Percentiles rank a stretch among this genome's conserved stretches.
phyloP scores from a whole-genome alignment of 2,888 invertebrate species.

The Malthinus flaveolus region DNA sequence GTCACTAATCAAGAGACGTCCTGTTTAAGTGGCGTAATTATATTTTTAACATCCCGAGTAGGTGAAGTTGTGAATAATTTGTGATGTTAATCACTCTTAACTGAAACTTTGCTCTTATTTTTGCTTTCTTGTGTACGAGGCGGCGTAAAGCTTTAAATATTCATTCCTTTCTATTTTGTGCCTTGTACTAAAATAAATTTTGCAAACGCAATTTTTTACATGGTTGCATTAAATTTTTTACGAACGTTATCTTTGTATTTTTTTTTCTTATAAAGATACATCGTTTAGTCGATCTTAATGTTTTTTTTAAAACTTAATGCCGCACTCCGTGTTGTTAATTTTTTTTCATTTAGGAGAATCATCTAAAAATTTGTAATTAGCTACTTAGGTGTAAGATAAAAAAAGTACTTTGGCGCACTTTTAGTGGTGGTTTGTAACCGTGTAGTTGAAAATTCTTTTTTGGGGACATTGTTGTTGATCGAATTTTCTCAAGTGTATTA shows the following conservation, averaged over 20 bases:
- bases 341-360: not conserved
- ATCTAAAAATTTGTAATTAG: too few species aligned
- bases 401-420: too few species aligned
- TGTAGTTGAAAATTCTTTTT: not conserved
- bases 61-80: too few species aligned
- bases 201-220: slow-evolving; percentile 5
- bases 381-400: too few species aligned
- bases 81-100: too few species aligned
- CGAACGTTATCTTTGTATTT: slow-evolving; percentile 4
- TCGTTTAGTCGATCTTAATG: slow-evolving; percentile 1
- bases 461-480: too few species aligned
- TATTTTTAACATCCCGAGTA: not conserved
- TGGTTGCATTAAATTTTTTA: slow-evolving; percentile 6
- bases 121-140: not conserved
- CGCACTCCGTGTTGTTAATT: not conserved
- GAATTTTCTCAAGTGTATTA: too few species aligned
- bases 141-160: not conserved
- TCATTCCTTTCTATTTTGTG: not conserved
- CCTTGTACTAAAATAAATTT: not conserved
- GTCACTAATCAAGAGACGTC: not conserved
- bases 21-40: not conserved
- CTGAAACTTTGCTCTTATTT: not conserved
- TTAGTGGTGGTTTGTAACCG: too few species aligned
- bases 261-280: slow-evolving; percentile 1
- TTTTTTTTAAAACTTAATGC: not conserved